phyloP scores from a whole-genome alignment of 2,797 vertebrate genomes.

The Sternotherus odoratus region DNA sequence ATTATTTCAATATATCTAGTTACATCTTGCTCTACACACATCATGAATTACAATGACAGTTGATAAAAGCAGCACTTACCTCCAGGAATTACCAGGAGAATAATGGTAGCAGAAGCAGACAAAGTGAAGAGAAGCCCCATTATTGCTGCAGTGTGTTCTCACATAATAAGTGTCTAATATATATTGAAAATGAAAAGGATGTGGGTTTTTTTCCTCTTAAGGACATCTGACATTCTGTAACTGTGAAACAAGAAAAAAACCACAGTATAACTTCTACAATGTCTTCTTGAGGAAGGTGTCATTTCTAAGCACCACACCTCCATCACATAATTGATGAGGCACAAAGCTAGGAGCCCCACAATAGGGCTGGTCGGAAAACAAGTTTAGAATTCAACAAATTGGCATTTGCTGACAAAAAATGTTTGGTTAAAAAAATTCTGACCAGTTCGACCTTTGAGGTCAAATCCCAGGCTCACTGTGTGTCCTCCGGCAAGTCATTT shows the following conservation, averaged over 20 bases:
- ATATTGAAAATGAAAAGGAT: conserved; percentile 60
- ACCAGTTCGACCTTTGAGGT: neutral
- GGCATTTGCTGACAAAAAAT: neutral
- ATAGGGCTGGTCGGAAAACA: neutral
- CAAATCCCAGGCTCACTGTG: fast-evolving
- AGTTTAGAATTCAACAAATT: neutral
- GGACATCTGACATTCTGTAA: neutral
- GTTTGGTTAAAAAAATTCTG: neutral
- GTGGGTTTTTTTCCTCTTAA: conserved; percentile 60
- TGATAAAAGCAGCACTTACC: conserved; percentile 56
- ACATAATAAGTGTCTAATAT: neutral
- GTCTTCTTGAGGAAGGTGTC: neutral
- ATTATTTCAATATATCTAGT: neutral
- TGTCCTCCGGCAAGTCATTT: neutral
- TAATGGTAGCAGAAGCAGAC: neutral
- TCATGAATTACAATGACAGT: neutral
- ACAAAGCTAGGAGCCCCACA: neutral
- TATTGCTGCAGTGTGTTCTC: neutral
- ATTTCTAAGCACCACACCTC: neutral
- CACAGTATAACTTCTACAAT: fast-evolving
- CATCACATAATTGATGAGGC: neutral
- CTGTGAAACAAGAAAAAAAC: neutral
- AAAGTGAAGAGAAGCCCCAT: conserved; percentile 55
- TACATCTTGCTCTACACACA: neutral
- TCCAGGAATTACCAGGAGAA: conserved; percentile 59